phyloP scores from a whole-genome alignment of 2,113 vertebrate species.

The Phocoena phocoena region DNA sequence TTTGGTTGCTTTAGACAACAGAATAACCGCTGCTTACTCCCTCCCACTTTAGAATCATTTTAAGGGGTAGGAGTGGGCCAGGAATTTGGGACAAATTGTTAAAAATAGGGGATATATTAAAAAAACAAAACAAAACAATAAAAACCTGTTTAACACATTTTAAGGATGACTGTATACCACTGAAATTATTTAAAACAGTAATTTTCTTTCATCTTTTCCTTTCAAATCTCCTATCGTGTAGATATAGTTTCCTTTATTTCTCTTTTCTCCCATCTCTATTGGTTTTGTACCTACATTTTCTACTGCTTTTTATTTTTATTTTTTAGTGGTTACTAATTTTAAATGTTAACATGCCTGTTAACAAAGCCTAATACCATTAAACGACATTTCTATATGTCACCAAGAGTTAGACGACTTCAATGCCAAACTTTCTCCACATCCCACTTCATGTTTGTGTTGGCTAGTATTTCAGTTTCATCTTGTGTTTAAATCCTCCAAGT shows the following conservation, averaged over 20 bases:
- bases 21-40: neutral
- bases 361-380: neutral
- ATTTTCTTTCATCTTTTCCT: neutral
- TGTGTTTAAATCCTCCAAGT: neutral
- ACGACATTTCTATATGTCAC: rapidly evolving
- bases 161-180: neutral
- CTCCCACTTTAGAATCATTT: neutral
- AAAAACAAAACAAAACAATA: neutral
- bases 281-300: neutral
- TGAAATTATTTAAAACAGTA: neutral
- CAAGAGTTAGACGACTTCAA: neutral
- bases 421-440: neutral
- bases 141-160: neutral
- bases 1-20: neutral
- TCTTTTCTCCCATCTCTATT: neutral
- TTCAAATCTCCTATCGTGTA: neutral
- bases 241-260: neutral
- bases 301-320: too few relatives aligned
- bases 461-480: neutral
- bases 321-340: neutral
- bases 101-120: neutral
- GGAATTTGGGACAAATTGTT: neutral
- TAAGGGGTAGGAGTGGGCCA: neutral
- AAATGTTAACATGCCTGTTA: too few relatives aligned
- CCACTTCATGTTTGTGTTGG: neutral